Percentiles rank a stretch among this genome's conserved stretches.
phyloP scores from a whole-genome alignment of 2,888 invertebrate genomes.

The Drosophila peninsularis region DNA sequence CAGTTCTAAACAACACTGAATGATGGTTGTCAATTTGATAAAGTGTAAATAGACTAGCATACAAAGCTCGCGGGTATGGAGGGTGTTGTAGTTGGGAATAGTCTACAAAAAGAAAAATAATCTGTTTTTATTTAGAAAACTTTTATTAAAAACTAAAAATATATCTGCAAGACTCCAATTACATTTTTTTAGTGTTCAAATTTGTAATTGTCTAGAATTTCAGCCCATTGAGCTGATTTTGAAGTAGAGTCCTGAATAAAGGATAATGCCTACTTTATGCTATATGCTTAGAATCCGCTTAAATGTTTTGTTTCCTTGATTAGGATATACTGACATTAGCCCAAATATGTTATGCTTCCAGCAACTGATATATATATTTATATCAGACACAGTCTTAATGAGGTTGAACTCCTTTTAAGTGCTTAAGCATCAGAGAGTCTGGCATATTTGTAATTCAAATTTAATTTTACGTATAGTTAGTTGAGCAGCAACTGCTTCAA shows the following conservation, averaged over 20 bases:
- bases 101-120: too few species aligned
- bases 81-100: too few species aligned
- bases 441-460: conserved; percentile 11
- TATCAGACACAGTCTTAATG: background rate
- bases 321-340: background rate
- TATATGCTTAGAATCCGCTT: background rate
- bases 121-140: too few species aligned
- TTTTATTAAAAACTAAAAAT: too few species aligned
- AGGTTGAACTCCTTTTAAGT: background rate
- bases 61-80: too few species aligned
- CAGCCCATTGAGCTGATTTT: background rate
- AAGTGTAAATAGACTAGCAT: background rate
- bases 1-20: background rate
- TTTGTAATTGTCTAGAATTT: background rate
- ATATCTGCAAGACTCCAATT: too few species aligned
- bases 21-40: background rate
- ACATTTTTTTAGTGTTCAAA: too few species aligned
- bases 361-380: background rate
- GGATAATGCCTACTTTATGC: background rate
- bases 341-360: too few species aligned
- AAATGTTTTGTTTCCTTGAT: background rate
- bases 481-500: conserved; percentile 21
- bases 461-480: conserved; percentile 16
- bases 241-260: background rate
- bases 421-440: background rate